Base-by-base conservation (phyloP, 2,888 invertebrate genomes). In the Drosophila peninsularis region DNA sequence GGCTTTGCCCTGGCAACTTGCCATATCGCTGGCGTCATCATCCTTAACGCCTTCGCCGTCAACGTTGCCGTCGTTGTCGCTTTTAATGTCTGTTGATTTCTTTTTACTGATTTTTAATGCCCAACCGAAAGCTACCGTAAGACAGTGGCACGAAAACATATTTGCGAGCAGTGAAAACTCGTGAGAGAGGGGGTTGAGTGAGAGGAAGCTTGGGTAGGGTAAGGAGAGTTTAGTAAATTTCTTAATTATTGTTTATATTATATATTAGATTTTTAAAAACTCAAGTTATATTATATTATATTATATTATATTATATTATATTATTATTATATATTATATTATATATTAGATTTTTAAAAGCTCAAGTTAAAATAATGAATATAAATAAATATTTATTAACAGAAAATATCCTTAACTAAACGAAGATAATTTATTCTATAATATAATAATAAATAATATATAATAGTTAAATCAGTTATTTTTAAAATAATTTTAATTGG, bases 61-160 rank as follows among this genome's bases (percentile, higher is more conserved):
- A 50, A 41, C 58, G 47, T 54, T 49, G 37, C 62, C 66, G 37
- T 68, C 67, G 56, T 72, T 61, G 67, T 75, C 60, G 71, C 80
- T 76, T 82, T 82, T 86, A 80, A 82, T 80, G 80, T 83, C 74
- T 80, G 80, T 83, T 83, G 80, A 80, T 80, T 80, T 80, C 80
- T 67, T 80, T 80, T 80, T 80, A 83, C 80, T 71, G 80, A 80
- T 80, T 80, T 83, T 83, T 80, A 83, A 77, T 83, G 78, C 74
- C 64, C 72, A 41, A 44, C 30, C 47, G 47, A 30, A 47, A 47
- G 80, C 76, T 67, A 62, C 81, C 24, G 45, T 47, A 9, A 45
- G 52, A 78, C 78, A 62, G 32, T 80, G 80, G 63, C 7, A 5
- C 5, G 13, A 9, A 36, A 42, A 27, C 9, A 19, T 21, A 13